Conservation (phyloP, 2,888 invertebrate genomes). For the Myopa testacea region DNA sequence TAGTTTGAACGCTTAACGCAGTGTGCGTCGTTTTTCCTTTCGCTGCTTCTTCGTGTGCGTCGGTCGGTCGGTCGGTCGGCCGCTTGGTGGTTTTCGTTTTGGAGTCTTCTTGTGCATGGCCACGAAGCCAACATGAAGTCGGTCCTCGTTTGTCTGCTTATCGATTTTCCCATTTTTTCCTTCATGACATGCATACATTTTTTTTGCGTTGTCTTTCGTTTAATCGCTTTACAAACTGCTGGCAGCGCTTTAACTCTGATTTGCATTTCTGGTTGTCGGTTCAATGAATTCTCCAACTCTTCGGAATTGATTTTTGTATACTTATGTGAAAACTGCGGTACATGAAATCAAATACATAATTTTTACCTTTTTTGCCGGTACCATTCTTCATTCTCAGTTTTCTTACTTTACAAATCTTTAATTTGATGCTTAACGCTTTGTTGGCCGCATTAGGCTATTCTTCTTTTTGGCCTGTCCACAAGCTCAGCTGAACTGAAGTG, state of each 20-base stretch:
- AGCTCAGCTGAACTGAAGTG: neutral
- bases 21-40: neutral
- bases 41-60: neutral
- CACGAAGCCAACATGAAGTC: neutral
- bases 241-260: conserved; percentile 2
- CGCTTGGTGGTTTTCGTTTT: neutral
- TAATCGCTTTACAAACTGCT: neutral
- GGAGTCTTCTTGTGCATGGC: neutral
- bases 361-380: too few species aligned
- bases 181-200: neutral
- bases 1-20: neutral
- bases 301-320: neutral
- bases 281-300: neutral
- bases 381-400: too few species aligned
- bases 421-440: too few species aligned
- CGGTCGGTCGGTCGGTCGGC: neutral
- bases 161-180: conserved; percentile 12
- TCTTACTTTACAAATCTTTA: too few species aligned
- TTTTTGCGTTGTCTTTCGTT: neutral
- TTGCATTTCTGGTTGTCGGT: conserved; percentile 17
- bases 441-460: neutral
- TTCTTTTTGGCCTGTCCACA: neutral
- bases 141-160: conserved; percentile 10
- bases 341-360: too few species aligned
- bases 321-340: too few species aligned